Base-by-base conservation (phyloP, 2,888 invertebrate species). In the Platycnemis pennipes region DNA sequence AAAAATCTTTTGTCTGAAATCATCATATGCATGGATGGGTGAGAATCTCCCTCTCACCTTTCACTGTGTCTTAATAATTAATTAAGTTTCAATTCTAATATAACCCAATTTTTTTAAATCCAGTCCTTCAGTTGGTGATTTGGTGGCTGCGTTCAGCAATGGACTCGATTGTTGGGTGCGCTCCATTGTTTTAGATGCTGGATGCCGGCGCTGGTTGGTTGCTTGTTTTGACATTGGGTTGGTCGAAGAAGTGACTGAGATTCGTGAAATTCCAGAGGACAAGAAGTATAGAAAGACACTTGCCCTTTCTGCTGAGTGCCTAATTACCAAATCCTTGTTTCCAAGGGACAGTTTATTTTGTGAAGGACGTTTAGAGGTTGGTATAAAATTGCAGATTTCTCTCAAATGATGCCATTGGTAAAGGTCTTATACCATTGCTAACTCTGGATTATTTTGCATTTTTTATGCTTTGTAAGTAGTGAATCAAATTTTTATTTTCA, bases 281-380 rank as follows among this genome's bases (percentile, higher is more conserved):
- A 63, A 69, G 7, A 44, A 45, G 22, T 91, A 56, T n/a, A 63
- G 63, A 44, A 63, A 91, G 69, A 44, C 44, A 22, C 91, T 37
- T 56, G n/a, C 56, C 42, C 11, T 69, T 8, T 42, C 91, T 63
- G 69, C 63, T 11, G n/a, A 44, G 16, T 91, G 42, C 26, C 8
- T 5, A 8, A n/a, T 91, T 7, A 69, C 37, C n/a, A 44, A 1
- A n/a, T 91, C 91, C 11, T 63, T 37, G n/a, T 63, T 91, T 91
- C 44, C 91, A 63, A 49, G 63, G 13, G 91, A 91, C 42, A 45
- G 69, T 91, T 63, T 91, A 19, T 91, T 91, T 91, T 91, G 63
- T 44, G 69, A 91, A 44, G 91, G 44, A 19, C 63, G 91, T 16
- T 69, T 91, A 56, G 44, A 91, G 91, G 91, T 91, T 26, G 42